Percentiles rank a stretch among this genome's conserved stretches.
phyloP scores from a whole-genome alignment of 35 echinoderm and acorn worm species.

The Nesometra sesokonis region DNA sequence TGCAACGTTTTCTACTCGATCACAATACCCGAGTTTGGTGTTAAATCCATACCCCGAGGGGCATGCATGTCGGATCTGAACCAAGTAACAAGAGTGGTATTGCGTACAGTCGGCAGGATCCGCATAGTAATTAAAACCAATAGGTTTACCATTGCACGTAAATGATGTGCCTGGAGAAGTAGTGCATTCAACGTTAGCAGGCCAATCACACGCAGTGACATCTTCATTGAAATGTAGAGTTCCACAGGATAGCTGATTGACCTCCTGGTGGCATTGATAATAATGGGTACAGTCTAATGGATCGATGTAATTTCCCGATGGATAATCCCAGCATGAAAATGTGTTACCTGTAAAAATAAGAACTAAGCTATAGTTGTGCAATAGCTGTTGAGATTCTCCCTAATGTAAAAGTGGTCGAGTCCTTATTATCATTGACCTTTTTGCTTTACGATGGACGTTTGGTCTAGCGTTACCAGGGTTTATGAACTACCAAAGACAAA shows the following conservation, averaged over 20 bases:
- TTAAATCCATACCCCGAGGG: too few species aligned
- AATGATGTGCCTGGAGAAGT: neutral
- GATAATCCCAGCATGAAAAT: neutral
- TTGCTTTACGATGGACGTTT: too few species aligned
- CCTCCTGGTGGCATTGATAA: neutral
- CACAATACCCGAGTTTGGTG: too few species aligned
- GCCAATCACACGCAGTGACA: neutral
- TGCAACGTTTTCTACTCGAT: too few species aligned
- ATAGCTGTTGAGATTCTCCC: too few species aligned
- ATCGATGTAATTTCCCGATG: neutral
- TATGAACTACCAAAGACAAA: too few species aligned
- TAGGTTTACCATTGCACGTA: neutral
- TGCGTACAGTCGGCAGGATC: neutral
- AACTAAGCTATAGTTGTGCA: neutral
- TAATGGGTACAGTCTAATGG: neutral
- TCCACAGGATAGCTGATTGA: neutral
- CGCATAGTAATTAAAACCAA: neutral
- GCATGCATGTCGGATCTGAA: neutral
- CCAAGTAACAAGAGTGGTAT: neutral
- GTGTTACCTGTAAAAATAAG: neutral
- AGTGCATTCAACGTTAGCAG: neutral
- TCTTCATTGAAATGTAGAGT: neutral
- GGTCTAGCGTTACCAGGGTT: too few species aligned
- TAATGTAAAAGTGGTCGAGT: too few species aligned
- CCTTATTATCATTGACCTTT: too few species aligned